Percentiles rank a stretch among this genome's conserved stretches.
phyloP scores from a whole-genome alignment of 2,113 vertebrate species.

The Strigops habroptila region DNA sequence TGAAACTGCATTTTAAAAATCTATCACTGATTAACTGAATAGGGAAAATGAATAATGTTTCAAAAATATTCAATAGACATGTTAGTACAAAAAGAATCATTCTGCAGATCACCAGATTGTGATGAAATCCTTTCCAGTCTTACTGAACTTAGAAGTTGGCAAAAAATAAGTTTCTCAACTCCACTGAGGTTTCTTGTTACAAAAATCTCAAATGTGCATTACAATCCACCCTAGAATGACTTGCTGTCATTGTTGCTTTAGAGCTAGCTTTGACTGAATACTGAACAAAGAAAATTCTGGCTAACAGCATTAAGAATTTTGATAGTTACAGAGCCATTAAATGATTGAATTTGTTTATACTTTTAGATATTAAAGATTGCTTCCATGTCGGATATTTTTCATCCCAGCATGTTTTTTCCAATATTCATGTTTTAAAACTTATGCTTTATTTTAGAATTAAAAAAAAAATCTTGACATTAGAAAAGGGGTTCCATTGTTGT shows the following conservation, averaged over 20 bases:
- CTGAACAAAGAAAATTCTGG: not conserved
- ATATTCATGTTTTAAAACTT: not conserved
- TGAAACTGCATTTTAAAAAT: not conserved
- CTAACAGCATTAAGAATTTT: not conserved
- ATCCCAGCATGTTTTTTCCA: not conserved
- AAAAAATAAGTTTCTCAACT: slow-evolving; percentile 18
- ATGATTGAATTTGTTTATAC: not conserved
- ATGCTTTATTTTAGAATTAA: not conserved
- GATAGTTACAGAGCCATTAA: not conserved
- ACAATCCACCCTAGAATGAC: not conserved
- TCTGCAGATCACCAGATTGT: not conserved
- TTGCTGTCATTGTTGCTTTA: not conserved
- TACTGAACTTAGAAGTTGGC: not conserved
- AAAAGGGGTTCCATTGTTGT: not conserved
- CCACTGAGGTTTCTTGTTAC: not conserved
- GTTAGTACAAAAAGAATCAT: not conserved
- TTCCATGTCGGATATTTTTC: not conserved
- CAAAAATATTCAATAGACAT: not conserved
- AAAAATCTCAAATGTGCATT: not conserved
- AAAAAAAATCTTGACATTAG: rapidly evolving
- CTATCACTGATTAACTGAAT: not conserved
- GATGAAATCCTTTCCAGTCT: slow-evolving; percentile 4
- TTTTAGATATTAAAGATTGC: not conserved
- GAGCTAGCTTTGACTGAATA: not conserved
- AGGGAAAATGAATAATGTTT: not conserved